phyloP scores from a whole-genome alignment of 1,140 invertebrate genomes.

The Eriosoma lanigerum region DNA sequence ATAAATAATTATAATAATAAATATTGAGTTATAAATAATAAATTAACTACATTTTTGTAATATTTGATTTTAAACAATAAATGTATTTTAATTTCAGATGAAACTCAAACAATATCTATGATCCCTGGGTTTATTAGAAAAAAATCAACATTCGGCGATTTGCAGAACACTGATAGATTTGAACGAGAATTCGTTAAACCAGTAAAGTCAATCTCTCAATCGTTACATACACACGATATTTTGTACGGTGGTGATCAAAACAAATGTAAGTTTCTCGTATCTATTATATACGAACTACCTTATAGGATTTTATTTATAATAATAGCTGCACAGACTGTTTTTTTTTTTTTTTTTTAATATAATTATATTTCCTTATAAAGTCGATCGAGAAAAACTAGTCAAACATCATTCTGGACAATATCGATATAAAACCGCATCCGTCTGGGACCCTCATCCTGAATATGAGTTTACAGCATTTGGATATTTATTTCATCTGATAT shows the following conservation, averaged over 20 bases:
- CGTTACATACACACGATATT: conserved; percentile 53
- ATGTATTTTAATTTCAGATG: conserved; percentile 14
- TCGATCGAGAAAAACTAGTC: conserved; percentile 54
- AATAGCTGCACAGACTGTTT: no score
- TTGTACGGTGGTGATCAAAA: conserved; percentile 52
- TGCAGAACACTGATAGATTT: background rate
- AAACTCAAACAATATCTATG: conserved; percentile 30
- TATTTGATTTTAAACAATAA: background rate
- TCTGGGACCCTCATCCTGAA: conserved; percentile 74
- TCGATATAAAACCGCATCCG: conserved; percentile 63
- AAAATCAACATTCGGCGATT: conserved; percentile 1
- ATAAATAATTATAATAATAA: no score
- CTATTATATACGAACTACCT: background rate
- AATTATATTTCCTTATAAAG: conserved; percentile 35
- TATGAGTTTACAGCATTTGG: conserved; percentile 70
- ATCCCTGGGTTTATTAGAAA: conserved; percentile 23
- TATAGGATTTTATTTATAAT: background rate
- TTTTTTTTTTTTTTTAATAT: background rate
- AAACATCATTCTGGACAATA: conserved; percentile 67
- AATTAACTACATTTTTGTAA: background rate
- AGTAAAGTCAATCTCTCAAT: conserved; percentile 53
- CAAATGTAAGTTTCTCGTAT: conserved; percentile 2
- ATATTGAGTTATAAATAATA: no score
- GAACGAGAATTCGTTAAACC: conserved; percentile 54
- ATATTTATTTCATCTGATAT: conserved; percentile 61